Evolutionary conservation across 1,140 invertebrate species (phyloP), one percentile per base, ranked within the genome.

Genomic region (Anoplolepis gracilipes): DNA sequence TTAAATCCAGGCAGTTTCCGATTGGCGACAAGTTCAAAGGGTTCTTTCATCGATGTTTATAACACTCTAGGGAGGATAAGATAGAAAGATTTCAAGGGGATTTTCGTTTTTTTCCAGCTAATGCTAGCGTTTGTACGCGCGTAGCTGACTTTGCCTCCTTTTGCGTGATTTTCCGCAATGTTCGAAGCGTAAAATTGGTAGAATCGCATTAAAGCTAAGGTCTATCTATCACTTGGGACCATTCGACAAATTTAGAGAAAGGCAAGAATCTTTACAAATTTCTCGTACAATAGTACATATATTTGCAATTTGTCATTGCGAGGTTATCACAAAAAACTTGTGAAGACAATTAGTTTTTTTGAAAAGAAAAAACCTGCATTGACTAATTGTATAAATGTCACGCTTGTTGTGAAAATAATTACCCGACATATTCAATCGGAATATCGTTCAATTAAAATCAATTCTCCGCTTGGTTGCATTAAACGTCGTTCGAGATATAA

Each of bases 121-220:
- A 62, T 28, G 30, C 22, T 36, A 81, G 25, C 55, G 46, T 59
- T 62, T 59, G 67, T 57, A 11, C 62, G 53, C 73, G 62, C 64
- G 36, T 61, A 76, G 36, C 33, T 22, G 59, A 53, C 33, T 77
- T 86, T 28, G n/a, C n/a, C 25, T 61, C 2, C 28, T 70, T 30
- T 67, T 28, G 36, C 64, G 76, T 70, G 55, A 42, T 86, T 89
- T 92, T 93, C 89, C 62, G 76, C 85, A 86, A 87, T 87, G 87
- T 84, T 79, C 77, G 78, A 84, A 92, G 90, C 91, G 91, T 92
- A 92, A 93, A 93, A 93, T 93, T 93, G 67, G 87, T 67, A 87
- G 86, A 87, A 92, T 91, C 79, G 86, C 67, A 90, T 93, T 93
- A 92, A 87, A 89, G 84, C 65, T 79, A 86, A 87, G 85, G 76